Percentiles rank a stretch among this genome's conserved stretches.
Conservation (phyloP, 2,797 vertebrate genomes). For the Holocentrus rufus region DNA sequence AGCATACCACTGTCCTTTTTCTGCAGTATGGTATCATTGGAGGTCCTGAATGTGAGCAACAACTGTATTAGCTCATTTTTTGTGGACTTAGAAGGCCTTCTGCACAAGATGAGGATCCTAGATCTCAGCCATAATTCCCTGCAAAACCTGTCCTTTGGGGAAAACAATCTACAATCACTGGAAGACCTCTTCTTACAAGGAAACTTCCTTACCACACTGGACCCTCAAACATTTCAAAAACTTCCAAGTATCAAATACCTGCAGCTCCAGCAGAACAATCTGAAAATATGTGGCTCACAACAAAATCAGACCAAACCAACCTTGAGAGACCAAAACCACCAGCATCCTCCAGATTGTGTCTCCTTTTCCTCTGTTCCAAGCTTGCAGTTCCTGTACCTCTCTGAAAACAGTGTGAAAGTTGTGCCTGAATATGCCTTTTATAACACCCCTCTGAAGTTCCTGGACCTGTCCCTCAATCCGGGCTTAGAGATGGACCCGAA, state of each 20-base stretch:
- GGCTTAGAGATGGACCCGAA: constrained; percentile 83
- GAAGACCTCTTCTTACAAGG: constrained; percentile 85
- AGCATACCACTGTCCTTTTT: constrained; percentile 84
- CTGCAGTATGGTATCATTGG: constrained; percentile 80
- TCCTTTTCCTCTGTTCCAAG: constrained; percentile 78
- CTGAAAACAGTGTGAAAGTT: constrained; percentile 81
- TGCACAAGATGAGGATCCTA: constrained; percentile 81
- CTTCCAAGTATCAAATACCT: constrained; percentile 84
- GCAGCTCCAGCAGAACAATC: constrained; percentile 86
- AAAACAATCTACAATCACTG: constrained; percentile 72
- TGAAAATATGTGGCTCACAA: constrained; percentile 82
- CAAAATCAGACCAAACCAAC: constrained; percentile 30
- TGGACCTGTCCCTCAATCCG: constrained; percentile 91
- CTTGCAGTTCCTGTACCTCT: constrained; percentile 85
- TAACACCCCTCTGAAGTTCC: constrained; percentile 81
- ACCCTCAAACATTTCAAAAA: constrained; percentile 80
- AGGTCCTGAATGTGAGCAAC: constrained; percentile 89
- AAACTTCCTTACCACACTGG: constrained; percentile 81
- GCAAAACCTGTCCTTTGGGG: constrained; percentile 79
- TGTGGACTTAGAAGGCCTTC: constrained; percentile 48
- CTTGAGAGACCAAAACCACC: constrained; percentile 46
- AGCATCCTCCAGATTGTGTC: constrained; percentile 75
- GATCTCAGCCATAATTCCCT: constrained; percentile 89
- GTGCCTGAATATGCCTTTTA: constrained; percentile 83
- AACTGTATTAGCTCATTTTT: constrained; percentile 88